These are phyloP conservation scores for Apus apus DNA, from an alignment of 2,113 vertebrate species.

Conservation along the genomic window DNA sequence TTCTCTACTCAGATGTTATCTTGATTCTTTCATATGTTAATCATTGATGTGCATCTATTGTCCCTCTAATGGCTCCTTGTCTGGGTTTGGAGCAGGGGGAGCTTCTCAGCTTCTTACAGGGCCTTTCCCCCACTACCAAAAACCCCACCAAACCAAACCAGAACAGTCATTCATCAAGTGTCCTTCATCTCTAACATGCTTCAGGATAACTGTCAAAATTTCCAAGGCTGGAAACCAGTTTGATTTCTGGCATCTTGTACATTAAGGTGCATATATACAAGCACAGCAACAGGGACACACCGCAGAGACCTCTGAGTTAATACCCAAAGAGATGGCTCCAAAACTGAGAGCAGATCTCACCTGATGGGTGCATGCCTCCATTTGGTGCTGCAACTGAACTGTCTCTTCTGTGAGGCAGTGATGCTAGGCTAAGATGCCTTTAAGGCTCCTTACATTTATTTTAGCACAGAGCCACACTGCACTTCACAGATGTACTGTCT, in stretches of 20 bases:
- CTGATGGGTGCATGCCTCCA: neutral
- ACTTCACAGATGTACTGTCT: neutral
- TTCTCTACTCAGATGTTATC: too few relatives aligned
- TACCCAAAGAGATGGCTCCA: neutral
- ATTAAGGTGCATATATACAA: neutral
- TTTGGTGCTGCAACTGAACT: neutral
- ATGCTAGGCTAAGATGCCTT: neutral
- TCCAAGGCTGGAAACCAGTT: neutral
- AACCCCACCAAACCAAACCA: too few relatives aligned
- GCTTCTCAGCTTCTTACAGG: too few relatives aligned
- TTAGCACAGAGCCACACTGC: neutral
- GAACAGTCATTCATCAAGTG: neutral
- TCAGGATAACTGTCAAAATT: neutral
- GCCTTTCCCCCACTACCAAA: too few relatives aligned
- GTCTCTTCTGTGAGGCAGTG: accelerated
- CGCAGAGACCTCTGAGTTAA: neutral
- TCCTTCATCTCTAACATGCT: neutral
- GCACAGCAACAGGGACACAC: neutral
- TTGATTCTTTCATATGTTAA: too few relatives aligned
- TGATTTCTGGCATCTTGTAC: neutral
- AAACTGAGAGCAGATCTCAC: neutral
- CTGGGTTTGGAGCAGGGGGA: too few relatives aligned
- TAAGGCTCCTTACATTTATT: neutral
- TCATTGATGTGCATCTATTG: too few relatives aligned
- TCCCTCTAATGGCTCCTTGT: too few relatives aligned